These are phyloP conservation scores for Netelia fuscicornis DNA, from an alignment of 2,888 invertebrate genomes.

Conservation along the genomic window DNA sequence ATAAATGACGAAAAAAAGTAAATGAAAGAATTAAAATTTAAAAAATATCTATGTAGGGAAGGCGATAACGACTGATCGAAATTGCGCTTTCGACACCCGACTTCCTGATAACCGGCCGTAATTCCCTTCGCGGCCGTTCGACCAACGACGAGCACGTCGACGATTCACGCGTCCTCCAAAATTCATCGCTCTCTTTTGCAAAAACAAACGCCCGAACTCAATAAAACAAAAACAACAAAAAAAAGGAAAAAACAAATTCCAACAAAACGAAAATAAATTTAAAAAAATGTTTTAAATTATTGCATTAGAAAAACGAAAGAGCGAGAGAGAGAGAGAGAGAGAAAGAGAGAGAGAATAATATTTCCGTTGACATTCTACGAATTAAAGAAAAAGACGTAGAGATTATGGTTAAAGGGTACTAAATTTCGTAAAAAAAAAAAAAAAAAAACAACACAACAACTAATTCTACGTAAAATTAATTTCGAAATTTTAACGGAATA, in stretches of 20 bases:
- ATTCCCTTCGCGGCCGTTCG: conserved; percentile 33
- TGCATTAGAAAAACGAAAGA: not conserved
- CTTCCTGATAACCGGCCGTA: not conserved
- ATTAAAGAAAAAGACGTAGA: not conserved
- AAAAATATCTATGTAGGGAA: not conserved
- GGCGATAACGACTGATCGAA: conserved; percentile 16
- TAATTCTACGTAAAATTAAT: not conserved
- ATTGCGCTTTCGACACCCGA: conserved; percentile 33
- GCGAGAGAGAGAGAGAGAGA: no score
- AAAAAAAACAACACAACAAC: not conserved
- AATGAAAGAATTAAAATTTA: not conserved
- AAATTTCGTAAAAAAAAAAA: conserved; percentile 1
- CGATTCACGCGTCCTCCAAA: conserved; percentile 59
- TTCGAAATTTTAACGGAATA: conserved; percentile 1
- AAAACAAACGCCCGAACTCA: not conserved
- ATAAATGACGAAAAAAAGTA: conserved; percentile 27
- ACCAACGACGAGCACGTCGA: conserved; percentile 56
- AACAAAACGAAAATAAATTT: conserved; percentile 25
- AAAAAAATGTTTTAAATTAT: not conserved
- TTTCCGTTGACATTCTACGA: not conserved
- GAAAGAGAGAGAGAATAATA: not conserved
- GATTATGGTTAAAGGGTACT: not conserved
- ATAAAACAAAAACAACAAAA: not conserved
- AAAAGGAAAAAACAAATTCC: conserved; percentile 36
- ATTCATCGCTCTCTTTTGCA: conserved; percentile 4